A percentile compares a stretch with the other conserved stretches of the same genome.
These are phyloP conservation scores for Gari tellinella DNA, from an alignment of 2,888 invertebrate genomes.

Conservation along the genomic window DNA sequence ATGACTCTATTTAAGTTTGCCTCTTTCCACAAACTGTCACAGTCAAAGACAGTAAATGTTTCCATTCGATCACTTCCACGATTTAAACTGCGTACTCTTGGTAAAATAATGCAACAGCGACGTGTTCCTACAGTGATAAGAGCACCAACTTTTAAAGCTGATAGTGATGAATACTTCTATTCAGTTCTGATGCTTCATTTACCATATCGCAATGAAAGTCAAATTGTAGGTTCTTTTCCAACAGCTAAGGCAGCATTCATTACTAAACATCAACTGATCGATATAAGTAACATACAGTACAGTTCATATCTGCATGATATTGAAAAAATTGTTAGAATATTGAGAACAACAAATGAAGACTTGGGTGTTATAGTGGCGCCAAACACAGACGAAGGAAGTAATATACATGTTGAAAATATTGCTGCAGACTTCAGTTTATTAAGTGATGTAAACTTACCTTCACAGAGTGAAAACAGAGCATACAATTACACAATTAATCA, in stretches of 20 bases:
- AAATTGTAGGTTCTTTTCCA: conserved; percentile 16
- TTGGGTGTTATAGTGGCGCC: conserved; percentile 30
- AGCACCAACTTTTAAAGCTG: conserved; percentile 15
- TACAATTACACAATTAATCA: too few relatives aligned
- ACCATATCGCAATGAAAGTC: conserved; percentile 31
- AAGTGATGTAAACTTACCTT: conserved; percentile 8
- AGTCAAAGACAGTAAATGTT: neutral
- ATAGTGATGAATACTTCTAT: conserved; percentile 39
- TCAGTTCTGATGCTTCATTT: conserved; percentile 33
- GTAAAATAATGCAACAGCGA: conserved; percentile 18
- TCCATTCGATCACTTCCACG: conserved; percentile 11
- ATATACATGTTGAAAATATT: conserved; percentile 14
- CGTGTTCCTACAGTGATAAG: conserved; percentile 19
- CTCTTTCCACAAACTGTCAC: conserved; percentile 13
- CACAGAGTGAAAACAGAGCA: conserved; percentile 2
- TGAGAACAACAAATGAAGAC: conserved; percentile 20
- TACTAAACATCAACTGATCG: too few relatives aligned
- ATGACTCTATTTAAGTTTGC: conserved; percentile 24
- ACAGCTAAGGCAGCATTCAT: too few relatives aligned
- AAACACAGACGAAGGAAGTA: conserved; percentile 24
- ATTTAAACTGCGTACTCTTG: conserved; percentile 3
- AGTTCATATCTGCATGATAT: conserved; percentile 31
- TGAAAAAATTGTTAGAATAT: conserved; percentile 33
- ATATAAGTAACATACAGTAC: conserved; percentile 12
- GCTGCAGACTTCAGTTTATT: conserved; percentile 10